Conservation (phyloP, 2,113 vertebrate genomes). For the Eulemur macaco region DNA sequence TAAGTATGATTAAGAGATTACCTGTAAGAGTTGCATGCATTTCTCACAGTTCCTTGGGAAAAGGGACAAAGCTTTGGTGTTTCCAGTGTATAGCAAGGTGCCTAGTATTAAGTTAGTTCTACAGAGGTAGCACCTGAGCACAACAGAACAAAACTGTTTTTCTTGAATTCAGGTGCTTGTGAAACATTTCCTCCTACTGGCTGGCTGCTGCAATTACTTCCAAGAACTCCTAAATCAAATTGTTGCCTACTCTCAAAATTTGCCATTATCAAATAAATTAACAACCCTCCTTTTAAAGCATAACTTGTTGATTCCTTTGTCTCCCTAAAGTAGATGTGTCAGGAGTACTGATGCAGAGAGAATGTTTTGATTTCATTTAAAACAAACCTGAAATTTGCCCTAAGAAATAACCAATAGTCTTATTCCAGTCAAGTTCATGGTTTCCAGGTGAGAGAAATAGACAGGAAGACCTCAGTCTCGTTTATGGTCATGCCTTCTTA, state of each 20-base stretch:
- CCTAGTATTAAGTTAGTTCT: not conserved
- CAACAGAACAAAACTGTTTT: not conserved
- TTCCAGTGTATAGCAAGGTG: not conserved
- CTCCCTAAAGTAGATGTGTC: not conserved
- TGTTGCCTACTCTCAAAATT: not conserved
- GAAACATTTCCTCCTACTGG: constrained; percentile 26
- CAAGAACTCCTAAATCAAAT: not conserved
- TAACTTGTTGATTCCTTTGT: not conserved
- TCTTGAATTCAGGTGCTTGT: not conserved
- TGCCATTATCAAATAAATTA: not conserved
- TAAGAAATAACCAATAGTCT: not conserved
- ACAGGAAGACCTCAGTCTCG: not conserved
- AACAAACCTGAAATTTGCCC: not conserved
- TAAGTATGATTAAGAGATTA: not conserved
- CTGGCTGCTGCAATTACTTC: not conserved
- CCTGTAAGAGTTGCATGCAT: not conserved
- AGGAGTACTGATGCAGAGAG: not conserved
- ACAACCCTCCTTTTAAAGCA: not conserved
- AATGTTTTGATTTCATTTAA: not conserved
- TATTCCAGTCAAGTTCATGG: not conserved
- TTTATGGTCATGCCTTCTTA: not conserved
- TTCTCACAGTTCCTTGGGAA: not conserved
- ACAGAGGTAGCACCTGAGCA: not conserved
- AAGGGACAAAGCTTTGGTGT: not conserved
- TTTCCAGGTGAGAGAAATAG: not conserved